Conservation (phyloP, 2,797 vertebrate species). For the Pipistrellus pipistrellus region DNA sequence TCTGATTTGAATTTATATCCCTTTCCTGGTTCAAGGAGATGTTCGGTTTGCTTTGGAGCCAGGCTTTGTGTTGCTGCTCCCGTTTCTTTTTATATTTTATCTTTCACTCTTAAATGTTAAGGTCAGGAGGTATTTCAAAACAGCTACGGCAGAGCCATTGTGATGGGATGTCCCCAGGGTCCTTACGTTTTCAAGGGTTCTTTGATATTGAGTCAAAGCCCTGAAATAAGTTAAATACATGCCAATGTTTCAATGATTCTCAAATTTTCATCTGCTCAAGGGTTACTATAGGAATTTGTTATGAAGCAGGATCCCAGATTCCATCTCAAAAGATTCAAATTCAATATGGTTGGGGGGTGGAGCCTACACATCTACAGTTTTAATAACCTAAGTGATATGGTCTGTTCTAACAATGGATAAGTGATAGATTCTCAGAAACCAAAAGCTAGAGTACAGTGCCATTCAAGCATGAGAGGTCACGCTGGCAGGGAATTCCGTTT, state of each 20-base stretch:
- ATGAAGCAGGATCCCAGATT: background rate
- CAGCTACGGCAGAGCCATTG: background rate
- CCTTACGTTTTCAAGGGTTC: background rate
- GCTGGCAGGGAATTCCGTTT: background rate
- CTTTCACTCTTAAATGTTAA: conserved; percentile 30
- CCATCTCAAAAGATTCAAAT: background rate
- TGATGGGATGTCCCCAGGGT: background rate
- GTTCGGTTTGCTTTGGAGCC: background rate
- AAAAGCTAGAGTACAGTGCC: background rate
- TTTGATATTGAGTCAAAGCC: conserved; percentile 38
- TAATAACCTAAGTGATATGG: background rate
- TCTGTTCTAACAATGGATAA: background rate
- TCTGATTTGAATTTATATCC: background rate
- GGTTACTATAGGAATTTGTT: background rate
- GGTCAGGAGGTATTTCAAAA: conserved; percentile 45
- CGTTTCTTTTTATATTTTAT: background rate
- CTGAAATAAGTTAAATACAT: conserved; percentile 40
- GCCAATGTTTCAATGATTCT: background rate
- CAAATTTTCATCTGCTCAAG: background rate
- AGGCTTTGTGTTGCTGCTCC: background rate
- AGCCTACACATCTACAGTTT: background rate
- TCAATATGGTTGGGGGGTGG: background rate
- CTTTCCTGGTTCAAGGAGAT: conserved; percentile 1
- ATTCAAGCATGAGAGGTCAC: background rate
- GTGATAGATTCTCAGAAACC: background rate